phyloP scores from a whole-genome alignment of 2,113 vertebrate genomes.

The Dipodomys stephensi region DNA sequence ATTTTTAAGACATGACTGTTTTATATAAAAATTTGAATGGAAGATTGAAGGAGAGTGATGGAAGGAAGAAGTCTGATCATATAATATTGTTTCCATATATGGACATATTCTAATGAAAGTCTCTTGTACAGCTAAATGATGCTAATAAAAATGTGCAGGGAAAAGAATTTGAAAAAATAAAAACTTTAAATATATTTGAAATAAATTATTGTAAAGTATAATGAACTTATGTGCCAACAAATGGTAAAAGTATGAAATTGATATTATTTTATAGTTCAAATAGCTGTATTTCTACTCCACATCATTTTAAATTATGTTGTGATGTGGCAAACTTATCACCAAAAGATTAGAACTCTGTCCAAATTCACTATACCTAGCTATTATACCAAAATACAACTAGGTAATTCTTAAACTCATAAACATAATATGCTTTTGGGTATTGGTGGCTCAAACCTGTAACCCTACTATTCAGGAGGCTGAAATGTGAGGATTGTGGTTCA shows the following conservation, averaged over 20 bases:
- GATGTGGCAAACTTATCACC: background rate
- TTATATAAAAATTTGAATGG: conserved; percentile 22
- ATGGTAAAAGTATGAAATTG: background rate
- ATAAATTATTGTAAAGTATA: background rate
- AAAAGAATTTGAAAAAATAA: no score
- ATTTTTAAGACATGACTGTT: conserved; percentile 16
- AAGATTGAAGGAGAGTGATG: no score
- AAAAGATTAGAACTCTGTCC: background rate
- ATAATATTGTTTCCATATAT: no score
- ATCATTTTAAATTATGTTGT: background rate
- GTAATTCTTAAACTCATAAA: background rate
- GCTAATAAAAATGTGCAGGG: no score
- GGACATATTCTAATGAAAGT: no score
- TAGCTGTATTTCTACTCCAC: background rate
- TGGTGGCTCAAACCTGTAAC: no score
- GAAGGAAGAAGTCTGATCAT: no score
- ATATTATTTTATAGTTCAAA: conserved; percentile 26
- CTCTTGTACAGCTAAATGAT: no score
- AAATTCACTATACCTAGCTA: background rate
- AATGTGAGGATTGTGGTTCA: no score
- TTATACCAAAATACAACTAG: no score
- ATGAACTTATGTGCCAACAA: background rate
- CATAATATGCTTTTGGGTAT: background rate
- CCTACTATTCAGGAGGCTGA: no score
- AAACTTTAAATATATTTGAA: conserved; percentile 35